Base-by-base conservation (phyloP, 2,888 invertebrate species). In the Lepidonotus clava region DNA sequence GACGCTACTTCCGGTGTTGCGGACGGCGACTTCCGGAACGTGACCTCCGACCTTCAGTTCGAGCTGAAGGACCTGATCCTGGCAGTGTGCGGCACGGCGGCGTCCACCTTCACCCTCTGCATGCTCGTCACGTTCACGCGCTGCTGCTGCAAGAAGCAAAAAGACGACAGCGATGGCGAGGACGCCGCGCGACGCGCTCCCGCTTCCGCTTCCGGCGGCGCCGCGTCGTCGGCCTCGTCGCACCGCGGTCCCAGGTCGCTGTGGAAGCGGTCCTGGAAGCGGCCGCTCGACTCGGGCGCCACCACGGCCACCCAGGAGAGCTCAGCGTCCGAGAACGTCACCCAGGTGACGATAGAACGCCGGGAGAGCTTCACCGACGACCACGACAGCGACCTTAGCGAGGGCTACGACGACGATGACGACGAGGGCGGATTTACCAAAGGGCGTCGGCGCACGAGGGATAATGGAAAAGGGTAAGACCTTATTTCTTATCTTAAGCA, bases 41-140 rank as follows among this genome's bases (percentile, higher is more conserved):
- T 36, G 61, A 61, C 61, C 1, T 28, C 21, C 14, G 51, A 40
- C 51, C 80, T 80, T 80, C 80, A 80, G 80, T 80, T 46, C 28
- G 80, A 41, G 11, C 80, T 77, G 77, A 89, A 87, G 86, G 88
- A 90, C 24, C 89, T 91, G 87, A 89, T 91, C 66, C 80, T 91
- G 34, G 89, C 90, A 18, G 88, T 90, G 38, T 86, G 90, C 53
- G 90, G 90, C 41, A 89, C 91, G 41, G 61, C 91, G n/a, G 90
- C 89, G 18, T 91, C 89, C 36, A 88, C 92, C 32, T 90, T 91
- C 80, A 90, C 91, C 83, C 89, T 92, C 76, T 90, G 91, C 56
- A 86, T 91, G 80, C 90, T 92, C 80, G 89, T 92, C 32, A 91
- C 92, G 83, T 89, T 92, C 88, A 92, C 92, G 86, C 89, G 91